Percentiles rank a stretch among this genome's conserved stretches.
These are phyloP conservation scores for Spisula subtruncata DNA, from an alignment of 2,888 invertebrate genomes.

Conservation along the genomic window DNA sequence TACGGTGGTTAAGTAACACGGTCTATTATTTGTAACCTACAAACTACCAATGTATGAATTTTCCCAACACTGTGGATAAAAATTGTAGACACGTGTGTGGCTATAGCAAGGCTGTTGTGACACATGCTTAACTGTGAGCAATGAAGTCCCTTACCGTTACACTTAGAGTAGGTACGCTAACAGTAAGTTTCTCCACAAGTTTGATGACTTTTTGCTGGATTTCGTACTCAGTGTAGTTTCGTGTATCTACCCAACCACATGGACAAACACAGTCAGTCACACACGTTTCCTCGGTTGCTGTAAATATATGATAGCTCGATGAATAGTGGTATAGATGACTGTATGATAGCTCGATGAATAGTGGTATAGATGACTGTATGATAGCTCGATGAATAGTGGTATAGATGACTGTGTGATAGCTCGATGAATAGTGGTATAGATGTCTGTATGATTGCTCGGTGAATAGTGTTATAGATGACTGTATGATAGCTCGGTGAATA, in stretches of 20 bases:
- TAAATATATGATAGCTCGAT: not conserved
- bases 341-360: not conserved
- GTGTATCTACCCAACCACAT: slow-evolving; percentile 54
- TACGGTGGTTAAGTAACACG: not conserved
- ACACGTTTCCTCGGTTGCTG: slow-evolving; percentile 48
- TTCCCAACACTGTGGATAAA: not conserved
- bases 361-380: too few relatives aligned
- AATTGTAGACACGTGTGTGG: too few relatives aligned
- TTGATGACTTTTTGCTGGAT: slow-evolving; percentile 38
- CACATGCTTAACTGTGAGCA: not conserved
- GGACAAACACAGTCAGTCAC: slow-evolving; percentile 55
- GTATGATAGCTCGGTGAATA: too few relatives aligned
- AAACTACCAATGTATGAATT: too few relatives aligned
- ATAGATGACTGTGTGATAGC: too few relatives aligned
- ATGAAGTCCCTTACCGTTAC: slow-evolving; percentile 34
- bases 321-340: not conserved
- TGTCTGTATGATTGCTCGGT: too few relatives aligned
- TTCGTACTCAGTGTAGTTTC: slow-evolving; percentile 42
- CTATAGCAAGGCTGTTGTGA: not conserved
- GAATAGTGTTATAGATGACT: too few relatives aligned
- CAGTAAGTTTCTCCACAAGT: slow-evolving; percentile 51
- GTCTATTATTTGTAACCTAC: not conserved
- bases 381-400: too few relatives aligned
- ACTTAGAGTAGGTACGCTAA: slow-evolving; percentile 50
- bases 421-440: too few relatives aligned